These are phyloP conservation scores for Protaetia brevitarsis DNA, from an alignment of 1,140 invertebrate species.

Conservation along the genomic window DNA sequence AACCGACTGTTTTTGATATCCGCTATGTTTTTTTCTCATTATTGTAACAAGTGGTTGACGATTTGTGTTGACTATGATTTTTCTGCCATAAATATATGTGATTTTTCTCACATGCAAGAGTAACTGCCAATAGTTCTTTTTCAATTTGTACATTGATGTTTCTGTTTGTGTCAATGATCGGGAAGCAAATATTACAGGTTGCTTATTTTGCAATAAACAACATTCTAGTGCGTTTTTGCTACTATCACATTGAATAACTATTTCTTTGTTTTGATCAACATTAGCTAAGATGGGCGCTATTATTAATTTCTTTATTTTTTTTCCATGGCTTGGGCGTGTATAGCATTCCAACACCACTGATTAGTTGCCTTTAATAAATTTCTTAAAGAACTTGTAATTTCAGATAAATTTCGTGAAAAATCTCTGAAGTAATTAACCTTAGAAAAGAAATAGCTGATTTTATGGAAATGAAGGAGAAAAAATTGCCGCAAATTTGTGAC, in stretches of 20 bases:
- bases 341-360: conserved; percentile 20
- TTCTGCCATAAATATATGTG: conserved; percentile 38
- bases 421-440: not conserved
- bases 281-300: conserved; percentile 34
- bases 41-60: conserved; percentile 49
- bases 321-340: not conserved
- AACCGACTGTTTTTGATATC: conserved; percentile 41
- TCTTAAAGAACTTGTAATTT: conserved; percentile 10
- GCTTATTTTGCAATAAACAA: conserved; percentile 38
- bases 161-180: conserved; percentile 38
- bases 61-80: conserved; percentile 38
- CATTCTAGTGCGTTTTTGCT: conserved; percentile 38
- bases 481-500: too few relatives aligned
- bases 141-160: conserved; percentile 40
- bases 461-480: too few relatives aligned
- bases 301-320: conserved; percentile 35
- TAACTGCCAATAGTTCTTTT: conserved; percentile 49
- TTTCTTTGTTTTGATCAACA: conserved; percentile 36
- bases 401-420: not conserved
- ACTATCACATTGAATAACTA: conserved; percentile 38
- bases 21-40: conserved; percentile 45
- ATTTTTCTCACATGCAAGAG: conserved; percentile 41
- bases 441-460: too few relatives aligned
- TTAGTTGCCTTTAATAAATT: not conserved
- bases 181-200: conserved; percentile 33